Conservation (phyloP, 2,888 invertebrate genomes). For the Willowsia nigromaculata region DNA sequence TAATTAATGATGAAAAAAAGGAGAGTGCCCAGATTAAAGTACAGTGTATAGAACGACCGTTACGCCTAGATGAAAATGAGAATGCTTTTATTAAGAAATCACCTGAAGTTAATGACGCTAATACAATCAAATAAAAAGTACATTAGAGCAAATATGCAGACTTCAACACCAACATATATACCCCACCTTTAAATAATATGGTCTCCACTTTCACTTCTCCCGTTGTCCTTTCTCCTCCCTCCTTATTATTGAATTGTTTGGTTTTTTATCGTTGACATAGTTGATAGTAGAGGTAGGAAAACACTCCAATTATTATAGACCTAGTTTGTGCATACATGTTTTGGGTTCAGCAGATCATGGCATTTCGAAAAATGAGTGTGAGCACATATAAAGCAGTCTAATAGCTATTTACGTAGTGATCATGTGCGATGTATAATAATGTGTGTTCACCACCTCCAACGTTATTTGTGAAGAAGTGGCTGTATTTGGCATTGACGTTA, state of each 20-base stretch:
- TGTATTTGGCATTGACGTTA: constrained; percentile 30
- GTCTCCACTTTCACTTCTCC: background rate
- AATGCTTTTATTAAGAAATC: background rate
- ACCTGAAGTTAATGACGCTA: background rate
- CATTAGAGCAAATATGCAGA: background rate
- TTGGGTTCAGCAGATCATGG: background rate
- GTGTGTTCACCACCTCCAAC: background rate
- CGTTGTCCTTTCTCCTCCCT: background rate
- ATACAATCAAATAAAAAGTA: background rate
- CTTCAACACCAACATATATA: background rate
- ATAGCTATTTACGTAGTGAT: background rate
- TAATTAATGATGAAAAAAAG: constrained; percentile 23
- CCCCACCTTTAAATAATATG: background rate
- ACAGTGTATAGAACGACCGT: background rate
- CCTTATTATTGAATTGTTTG: background rate
- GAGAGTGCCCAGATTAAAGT: background rate
- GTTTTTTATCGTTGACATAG: background rate
- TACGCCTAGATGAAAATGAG: background rate
- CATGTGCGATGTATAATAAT: background rate
- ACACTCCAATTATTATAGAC: background rate
- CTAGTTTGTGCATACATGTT: background rate
- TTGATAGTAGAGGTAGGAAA: background rate
- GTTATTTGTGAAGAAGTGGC: constrained; percentile 11
- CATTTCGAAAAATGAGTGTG: constrained; percentile 7
- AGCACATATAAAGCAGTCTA: background rate